phyloP scores from a whole-genome alignment of 1,140 invertebrate species.

The Formica selysi region DNA sequence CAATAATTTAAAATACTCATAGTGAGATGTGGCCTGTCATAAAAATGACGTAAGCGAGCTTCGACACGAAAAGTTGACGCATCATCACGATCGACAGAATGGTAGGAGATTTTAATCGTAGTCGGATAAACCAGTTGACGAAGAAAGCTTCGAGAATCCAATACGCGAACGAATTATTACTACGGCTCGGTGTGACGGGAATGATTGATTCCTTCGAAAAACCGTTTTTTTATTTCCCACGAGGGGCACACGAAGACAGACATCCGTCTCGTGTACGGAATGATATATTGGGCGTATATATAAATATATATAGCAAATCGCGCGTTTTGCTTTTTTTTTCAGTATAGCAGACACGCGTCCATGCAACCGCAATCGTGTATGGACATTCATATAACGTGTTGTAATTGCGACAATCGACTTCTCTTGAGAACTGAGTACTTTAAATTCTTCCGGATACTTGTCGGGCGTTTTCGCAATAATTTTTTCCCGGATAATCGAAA shows the following conservation, averaged over 20 bases:
- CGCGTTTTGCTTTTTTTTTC: not conserved
- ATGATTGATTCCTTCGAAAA: conserved; percentile 21
- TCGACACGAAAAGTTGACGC: conserved; percentile 30
- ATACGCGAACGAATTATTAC: not conserved
- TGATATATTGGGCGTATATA: not conserved
- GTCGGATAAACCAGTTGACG: not conserved
- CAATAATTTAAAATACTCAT: conserved; percentile 3
- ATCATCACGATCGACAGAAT: conserved; percentile 27
- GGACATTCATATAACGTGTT: not conserved
- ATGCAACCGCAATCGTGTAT: conserved; percentile 40
- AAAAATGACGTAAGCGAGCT: not conserved
- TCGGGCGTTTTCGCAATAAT: conserved; percentile 11
- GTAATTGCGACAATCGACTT: conserved; percentile 48
- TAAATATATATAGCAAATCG: no score
- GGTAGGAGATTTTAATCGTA: conserved; percentile 18
- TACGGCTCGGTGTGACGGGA: not conserved
- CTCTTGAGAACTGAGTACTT: conserved; percentile 48
- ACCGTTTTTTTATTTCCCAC: conserved; percentile 34
- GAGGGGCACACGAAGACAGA: not conserved
- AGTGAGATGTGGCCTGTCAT: not conserved
- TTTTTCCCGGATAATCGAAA: not conserved
- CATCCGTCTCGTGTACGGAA: not conserved
- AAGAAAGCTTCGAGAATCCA: not conserved
- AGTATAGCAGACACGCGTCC: conserved; percentile 6
- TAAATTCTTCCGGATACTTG: not conserved